phyloP scores from a whole-genome alignment of 1,140 invertebrate species.

The Doryteuthis pealeii region DNA sequence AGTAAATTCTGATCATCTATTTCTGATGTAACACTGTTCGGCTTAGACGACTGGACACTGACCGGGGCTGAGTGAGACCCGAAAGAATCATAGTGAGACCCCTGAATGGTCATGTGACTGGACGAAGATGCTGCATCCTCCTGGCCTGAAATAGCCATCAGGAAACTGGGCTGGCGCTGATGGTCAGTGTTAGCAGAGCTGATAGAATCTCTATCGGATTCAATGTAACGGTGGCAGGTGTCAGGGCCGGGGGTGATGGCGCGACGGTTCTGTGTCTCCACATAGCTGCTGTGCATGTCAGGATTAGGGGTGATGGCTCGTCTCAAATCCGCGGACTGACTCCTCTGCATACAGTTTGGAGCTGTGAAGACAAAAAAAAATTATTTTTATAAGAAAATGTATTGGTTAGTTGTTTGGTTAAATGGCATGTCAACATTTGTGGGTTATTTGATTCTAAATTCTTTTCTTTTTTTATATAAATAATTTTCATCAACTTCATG shows the following conservation, averaged over 20 bases:
- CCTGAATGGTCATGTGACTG: not conserved
- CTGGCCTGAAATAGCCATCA: constrained; percentile 48
- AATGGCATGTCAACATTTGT: too few relatives aligned
- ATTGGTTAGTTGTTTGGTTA: too few relatives aligned
- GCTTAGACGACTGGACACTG: not conserved
- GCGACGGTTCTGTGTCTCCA: constrained; percentile 61
- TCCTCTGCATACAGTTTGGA: not conserved
- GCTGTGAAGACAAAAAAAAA: too few relatives aligned
- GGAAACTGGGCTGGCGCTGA: constrained; percentile 50
- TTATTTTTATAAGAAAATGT: too few relatives aligned
- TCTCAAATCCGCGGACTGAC: constrained; percentile 24
- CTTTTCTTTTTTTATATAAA: too few relatives aligned
- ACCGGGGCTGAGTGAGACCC: not conserved
- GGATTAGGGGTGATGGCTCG: constrained; percentile 83
- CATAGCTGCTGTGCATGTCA: constrained; percentile 66
- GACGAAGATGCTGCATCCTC: constrained; percentile 11
- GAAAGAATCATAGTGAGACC: not conserved
- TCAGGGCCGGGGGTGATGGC: constrained; percentile 80
- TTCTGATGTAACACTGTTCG: not conserved
- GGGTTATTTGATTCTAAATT: too few relatives aligned
- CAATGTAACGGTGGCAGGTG: constrained; percentile 17
- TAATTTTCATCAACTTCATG: too few relatives aligned
- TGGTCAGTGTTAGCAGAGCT: constrained; percentile 39
- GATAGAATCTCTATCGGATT: constrained; percentile 18
- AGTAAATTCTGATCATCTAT: not conserved